These are phyloP conservation scores for Aurelia sp. DNA, from an alignment of 30 jellyfish, hydroid and myxozoan genomes.

Conservation along the genomic window DNA sequence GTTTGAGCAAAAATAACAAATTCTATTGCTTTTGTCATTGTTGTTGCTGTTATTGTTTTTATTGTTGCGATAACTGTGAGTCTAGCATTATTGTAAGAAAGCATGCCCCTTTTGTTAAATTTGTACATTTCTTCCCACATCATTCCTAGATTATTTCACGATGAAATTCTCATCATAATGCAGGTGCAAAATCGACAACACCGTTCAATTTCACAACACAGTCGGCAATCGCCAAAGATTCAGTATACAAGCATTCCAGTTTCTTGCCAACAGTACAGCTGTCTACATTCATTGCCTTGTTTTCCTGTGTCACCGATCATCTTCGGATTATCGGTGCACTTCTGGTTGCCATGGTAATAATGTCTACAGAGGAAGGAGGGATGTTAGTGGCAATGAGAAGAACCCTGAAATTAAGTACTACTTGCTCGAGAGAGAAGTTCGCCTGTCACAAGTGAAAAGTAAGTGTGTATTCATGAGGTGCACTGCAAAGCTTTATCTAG, in stretches of 20 bases:
- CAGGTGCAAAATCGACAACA: constrained; percentile 33
- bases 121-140: no score
- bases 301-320: constrained; percentile 53
- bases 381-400: neutral
- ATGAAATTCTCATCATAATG: no score
- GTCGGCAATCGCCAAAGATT: constrained; percentile 13
- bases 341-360: constrained; percentile 49
- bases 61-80: no score
- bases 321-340: constrained; percentile 33
- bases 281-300: constrained; percentile 54
- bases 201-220: constrained; percentile 18
- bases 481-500: no score
- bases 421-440: constrained; percentile 26
- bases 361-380: constrained; percentile 19
- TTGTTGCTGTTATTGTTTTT: no score
- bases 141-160: no score
- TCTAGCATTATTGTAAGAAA: no score
- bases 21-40: no score
- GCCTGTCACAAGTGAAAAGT: neutral
- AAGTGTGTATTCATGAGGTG: no score
- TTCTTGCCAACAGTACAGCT: constrained; percentile 29
- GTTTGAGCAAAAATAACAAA: no score
- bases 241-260: constrained; percentile 43
- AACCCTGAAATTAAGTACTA: neutral
- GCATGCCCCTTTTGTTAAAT: no score